Base-by-base conservation (phyloP, 2,888 invertebrate genomes). In the Linnaemya tessellans region DNA sequence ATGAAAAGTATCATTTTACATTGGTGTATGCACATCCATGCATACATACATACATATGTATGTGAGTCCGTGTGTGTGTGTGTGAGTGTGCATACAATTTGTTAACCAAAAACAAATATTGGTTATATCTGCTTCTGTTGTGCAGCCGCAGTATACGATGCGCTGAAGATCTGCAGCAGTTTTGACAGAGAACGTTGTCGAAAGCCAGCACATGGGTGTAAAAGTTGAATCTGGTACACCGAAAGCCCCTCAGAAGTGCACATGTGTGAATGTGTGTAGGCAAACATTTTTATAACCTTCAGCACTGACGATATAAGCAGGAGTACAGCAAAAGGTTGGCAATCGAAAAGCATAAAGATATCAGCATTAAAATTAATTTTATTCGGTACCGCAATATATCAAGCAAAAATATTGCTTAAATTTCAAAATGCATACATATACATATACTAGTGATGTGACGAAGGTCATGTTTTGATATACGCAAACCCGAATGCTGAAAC, bases 41-140 rank as follows among this genome's bases (percentile, higher is more conserved):
- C 30, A 30, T 30, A 3, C 30, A 5, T 7, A 62, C 62, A 51
- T 54, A 11, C 9, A 67, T 46, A 46, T 15, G 43, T 30, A 65
- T 20, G 30, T 51, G 7, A 11, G 30, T 56, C 10, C 13, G 3
- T 18, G 18, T 20, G 38, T 18, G 56, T 70, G 54, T 54, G 15
- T 22, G 11, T 65, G n/a, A n/a, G 25, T 22, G 15, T 30, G 49
- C 60, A 20, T 58, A 20, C 22, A 74, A 68, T 81, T 75, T 81
- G 81, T 75, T 68, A 81, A 81, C 81, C 77, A 64, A 82, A 77
- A 65, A 54, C 70, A 77, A 82, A 82, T 77, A 82, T 78, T 77
- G 82, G 77, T 71, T 82, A 78, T 65, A 82, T 51, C 56, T 38
- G 64, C 46, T 70, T 77, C 38, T 82, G 20, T 58, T 70, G 56